These are phyloP conservation scores for Crossaster papposus DNA, from an alignment of 53 echinoderm and acorn worm species.

Conservation along the genomic window DNA sequence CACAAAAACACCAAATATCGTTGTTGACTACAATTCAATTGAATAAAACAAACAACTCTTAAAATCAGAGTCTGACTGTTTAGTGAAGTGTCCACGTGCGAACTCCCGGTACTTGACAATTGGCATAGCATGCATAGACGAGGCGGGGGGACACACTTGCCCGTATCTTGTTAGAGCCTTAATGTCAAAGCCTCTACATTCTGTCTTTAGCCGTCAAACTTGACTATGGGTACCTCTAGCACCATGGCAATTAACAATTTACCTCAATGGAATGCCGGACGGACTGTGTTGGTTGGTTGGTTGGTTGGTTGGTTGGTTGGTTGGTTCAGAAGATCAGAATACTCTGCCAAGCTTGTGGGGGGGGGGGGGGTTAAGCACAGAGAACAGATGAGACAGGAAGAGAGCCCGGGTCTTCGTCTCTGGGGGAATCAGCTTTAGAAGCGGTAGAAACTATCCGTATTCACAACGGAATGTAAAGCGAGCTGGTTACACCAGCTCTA, in stretches of 20 bases:
- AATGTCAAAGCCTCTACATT: conserved; percentile 23
- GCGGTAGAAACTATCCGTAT: conserved; percentile 23
- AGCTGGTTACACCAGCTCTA: conserved; percentile 14
- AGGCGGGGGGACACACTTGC: not conserved
- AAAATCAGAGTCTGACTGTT: conserved; percentile 3
- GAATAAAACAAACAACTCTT: conserved; percentile 21
- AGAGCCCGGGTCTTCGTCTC: conserved; percentile 18
- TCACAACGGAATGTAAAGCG: conserved; percentile 39
- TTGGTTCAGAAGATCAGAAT: too few species aligned
- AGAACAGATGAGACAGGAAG: not conserved
- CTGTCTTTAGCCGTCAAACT: not conserved
- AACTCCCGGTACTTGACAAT: conserved; percentile 25
- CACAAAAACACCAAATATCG: not conserved
- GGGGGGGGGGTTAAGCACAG: not conserved
- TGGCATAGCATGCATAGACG: conserved; percentile 31
- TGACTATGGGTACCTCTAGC: not conserved
- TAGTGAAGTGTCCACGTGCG: not conserved
- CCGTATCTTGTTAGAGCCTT: conserved; percentile 32
- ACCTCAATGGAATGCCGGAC: conserved; percentile 54
- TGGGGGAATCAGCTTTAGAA: conserved; percentile 25
- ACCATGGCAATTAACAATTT: conserved; percentile 40
- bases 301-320: not conserved
- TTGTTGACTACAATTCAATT: not conserved
- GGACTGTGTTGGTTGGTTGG: not conserved
- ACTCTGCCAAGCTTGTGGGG: not conserved